These are phyloP conservation scores for Melieria picta DNA, from an alignment of 2,888 invertebrate genomes.

Conservation along the genomic window DNA sequence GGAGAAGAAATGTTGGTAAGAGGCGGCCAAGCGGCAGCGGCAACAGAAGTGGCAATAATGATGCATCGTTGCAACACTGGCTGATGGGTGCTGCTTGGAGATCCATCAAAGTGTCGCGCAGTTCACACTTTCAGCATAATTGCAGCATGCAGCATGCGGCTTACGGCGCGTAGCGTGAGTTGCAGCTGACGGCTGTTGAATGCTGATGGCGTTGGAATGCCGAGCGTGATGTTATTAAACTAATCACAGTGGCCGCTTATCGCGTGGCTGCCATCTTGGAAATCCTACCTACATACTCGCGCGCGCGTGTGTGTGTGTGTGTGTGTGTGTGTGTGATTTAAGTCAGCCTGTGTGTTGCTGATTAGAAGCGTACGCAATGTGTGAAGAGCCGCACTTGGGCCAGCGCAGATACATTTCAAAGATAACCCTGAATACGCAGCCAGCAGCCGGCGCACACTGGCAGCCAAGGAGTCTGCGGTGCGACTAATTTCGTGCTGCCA, in stretches of 20 bases:
- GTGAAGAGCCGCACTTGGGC: slow-evolving; percentile 19
- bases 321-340: slow-evolving; percentile 15
- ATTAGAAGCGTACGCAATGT: too few species aligned
- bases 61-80: slow-evolving; percentile 13
- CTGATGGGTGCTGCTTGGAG: background rate
- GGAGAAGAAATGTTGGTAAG: background rate
- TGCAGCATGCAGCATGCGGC: slow-evolving; percentile 5
- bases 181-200: background rate
- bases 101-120: slow-evolving; percentile 39
- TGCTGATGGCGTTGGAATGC: slow-evolving; percentile 15
- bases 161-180: background rate
- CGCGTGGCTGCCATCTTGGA: slow-evolving; percentile 35
- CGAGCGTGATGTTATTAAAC: slow-evolving; percentile 40
- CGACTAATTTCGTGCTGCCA: slow-evolving; percentile 28
- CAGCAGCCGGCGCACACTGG: background rate
- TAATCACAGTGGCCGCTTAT: slow-evolving; percentile 36
- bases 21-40: background rate
- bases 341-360: too few species aligned
- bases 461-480: slow-evolving; percentile 28
- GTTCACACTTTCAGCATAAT: slow-evolving; percentile 35
- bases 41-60: slow-evolving; percentile 30
- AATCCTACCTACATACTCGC: background rate
- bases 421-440: slow-evolving; percentile 13
- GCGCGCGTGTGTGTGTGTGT: background rate
- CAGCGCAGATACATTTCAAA: slow-evolving; percentile 37